Conservation (phyloP, 2,888 invertebrate species). For the Hirtodrosophila confusa region DNA sequence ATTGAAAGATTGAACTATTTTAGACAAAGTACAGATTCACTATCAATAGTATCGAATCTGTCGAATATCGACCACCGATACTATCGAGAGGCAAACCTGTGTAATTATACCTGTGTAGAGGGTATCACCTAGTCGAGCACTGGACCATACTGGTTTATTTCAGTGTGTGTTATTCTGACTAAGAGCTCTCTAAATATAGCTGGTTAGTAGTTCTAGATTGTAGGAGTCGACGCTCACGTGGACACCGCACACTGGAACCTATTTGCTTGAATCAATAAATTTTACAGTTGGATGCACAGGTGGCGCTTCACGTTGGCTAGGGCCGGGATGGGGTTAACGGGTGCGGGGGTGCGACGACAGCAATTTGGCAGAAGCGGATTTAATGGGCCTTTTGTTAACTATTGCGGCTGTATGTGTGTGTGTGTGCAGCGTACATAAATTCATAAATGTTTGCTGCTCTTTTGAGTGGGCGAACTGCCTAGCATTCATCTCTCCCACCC, state of each 20-base stretch:
- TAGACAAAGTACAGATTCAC: no score
- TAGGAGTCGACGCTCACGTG: constrained; percentile 16
- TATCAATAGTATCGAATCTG: no score
- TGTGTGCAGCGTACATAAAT: constrained; percentile 52
- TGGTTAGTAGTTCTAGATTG: constrained; percentile 16
- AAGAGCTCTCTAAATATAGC: constrained; percentile 60
- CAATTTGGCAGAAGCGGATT: constrained; percentile 55
- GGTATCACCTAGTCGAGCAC: constrained; percentile 11
- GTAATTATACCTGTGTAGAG: neutral
- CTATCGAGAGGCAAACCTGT: no score
- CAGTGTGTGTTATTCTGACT: constrained; percentile 7
- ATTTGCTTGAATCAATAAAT: constrained; percentile 78
- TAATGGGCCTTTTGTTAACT: constrained; percentile 53
- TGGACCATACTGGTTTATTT: neutral
- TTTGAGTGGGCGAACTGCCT: constrained; percentile 12
- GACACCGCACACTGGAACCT: constrained; percentile 33
- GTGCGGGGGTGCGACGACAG: constrained; percentile 14
- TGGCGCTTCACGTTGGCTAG: constrained; percentile 40
- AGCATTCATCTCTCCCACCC: constrained; percentile 1
- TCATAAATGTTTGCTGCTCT: constrained; percentile 57
- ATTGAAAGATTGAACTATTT: no score
- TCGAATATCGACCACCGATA: no score
- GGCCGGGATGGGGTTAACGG: neutral
- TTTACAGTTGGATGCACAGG: constrained; percentile 74
- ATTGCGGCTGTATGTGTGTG: constrained; percentile 22